Evolutionary conservation across 2,113 vertebrate genomes (phyloP).

Genomic region (Delphinus delphis): DNA sequence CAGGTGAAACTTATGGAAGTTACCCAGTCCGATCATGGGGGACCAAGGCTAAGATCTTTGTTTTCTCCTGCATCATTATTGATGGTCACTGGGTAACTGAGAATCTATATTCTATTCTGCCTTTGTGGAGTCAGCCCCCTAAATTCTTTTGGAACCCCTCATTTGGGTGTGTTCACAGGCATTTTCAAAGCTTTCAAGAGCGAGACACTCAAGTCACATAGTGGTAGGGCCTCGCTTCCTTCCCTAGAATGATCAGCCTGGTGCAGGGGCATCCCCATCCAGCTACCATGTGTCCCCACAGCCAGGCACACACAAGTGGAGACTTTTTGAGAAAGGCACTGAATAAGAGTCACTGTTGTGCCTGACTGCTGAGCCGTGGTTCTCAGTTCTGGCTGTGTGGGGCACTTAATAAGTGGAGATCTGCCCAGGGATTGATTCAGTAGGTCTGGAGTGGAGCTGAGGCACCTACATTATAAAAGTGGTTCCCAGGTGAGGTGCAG

Average conservation of each 20-base stretch:
- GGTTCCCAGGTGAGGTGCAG: background rate
- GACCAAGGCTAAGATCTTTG: background rate
- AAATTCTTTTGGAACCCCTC: background rate
- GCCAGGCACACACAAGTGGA: background rate
- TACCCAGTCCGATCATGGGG: background rate
- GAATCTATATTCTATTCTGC: background rate
- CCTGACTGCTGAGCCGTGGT: background rate
- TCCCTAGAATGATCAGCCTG: background rate
- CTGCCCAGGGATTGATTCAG: background rate
- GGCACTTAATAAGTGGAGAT: background rate
- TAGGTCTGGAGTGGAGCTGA: background rate
- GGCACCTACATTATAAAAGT: background rate
- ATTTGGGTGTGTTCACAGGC: background rate
- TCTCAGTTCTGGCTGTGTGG: background rate
- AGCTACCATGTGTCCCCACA: background rate
- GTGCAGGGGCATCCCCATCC: background rate
- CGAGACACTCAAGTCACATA: background rate
- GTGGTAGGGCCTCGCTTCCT: background rate
- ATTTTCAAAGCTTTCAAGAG: conserved; percentile 12
- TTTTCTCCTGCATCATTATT: background rate
- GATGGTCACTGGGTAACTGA: background rate
- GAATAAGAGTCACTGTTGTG: background rate
- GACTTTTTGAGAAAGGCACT: background rate
- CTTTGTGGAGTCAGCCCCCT: background rate
- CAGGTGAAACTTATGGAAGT: background rate